These are phyloP conservation scores for Gerris buenoi DNA, from an alignment of 1,140 invertebrate species.

Conservation along the genomic window DNA sequence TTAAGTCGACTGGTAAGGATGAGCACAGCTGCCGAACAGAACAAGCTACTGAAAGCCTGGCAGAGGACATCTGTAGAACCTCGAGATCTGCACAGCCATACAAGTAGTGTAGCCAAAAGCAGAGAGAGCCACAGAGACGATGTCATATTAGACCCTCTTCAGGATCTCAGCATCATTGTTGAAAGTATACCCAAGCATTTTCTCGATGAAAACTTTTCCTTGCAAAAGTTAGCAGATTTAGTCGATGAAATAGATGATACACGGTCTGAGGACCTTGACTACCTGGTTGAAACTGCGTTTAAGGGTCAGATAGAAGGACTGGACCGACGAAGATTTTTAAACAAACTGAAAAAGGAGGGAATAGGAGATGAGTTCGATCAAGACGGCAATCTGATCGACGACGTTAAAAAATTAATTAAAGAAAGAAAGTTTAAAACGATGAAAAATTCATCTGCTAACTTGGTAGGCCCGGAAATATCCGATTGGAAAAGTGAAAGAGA, in stretches of 20 bases:
- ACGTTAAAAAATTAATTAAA: not conserved
- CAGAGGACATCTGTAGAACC: not conserved
- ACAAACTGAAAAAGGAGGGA: not conserved
- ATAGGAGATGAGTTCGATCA: not conserved
- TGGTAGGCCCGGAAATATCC: not conserved
- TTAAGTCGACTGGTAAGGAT: not conserved
- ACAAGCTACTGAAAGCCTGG: not conserved
- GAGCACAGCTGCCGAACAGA: not conserved
- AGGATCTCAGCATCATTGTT: not conserved
- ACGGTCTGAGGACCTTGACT: not conserved
- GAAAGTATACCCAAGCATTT: not conserved
- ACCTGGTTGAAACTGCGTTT: not conserved
- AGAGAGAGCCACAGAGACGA: not conserved
- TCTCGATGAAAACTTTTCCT: not conserved
- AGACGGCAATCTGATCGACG: not conserved
- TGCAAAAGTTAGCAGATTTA: not conserved
- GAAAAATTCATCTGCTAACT: not conserved
- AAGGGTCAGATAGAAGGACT: not conserved
- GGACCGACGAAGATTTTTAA: not conserved
- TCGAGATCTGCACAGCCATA: not conserved
- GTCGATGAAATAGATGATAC: constrained; percentile 1
- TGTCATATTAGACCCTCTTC: too few relatives aligned
- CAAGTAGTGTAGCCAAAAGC: not conserved
- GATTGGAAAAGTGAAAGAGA: not conserved
- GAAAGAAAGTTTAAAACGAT: not conserved